Conservation (phyloP, 2,113 vertebrate genomes). For the Bubo blakistoni region DNA sequence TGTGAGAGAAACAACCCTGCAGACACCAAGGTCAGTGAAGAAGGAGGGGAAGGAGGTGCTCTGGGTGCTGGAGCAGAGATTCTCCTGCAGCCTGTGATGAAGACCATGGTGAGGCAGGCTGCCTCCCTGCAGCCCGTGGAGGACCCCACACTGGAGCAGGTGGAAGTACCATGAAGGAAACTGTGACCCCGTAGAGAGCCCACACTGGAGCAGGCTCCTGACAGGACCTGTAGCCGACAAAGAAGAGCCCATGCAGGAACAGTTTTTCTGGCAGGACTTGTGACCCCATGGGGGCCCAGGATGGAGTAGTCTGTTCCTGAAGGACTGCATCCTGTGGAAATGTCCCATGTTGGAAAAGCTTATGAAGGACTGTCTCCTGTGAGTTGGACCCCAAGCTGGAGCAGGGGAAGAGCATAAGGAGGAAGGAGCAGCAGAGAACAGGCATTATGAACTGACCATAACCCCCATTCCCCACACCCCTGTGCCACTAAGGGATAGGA, state of each 20-base stretch:
- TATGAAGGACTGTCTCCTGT: neutral
- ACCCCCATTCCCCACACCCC: too few relatives aligned
- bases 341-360: neutral
- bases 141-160: neutral
- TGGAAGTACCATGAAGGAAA: neutral
- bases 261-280: neutral
- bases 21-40: neutral
- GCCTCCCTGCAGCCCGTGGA: neutral
- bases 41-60: neutral
- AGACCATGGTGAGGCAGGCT: neutral
- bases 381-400: neutral
- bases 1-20: neutral
- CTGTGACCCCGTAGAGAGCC: neutral
- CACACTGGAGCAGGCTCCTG: neutral
- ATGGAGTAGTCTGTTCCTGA: neutral
- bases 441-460: neutral
- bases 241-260: neutral
- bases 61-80: neutral
- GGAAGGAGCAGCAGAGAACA: neutral
- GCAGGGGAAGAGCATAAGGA: neutral
- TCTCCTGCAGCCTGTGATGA: neutral
- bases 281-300: rapidly evolving
- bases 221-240: neutral
- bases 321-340: neutral
- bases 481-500: neutral